A percentile compares a stretch with the other conserved stretches of the same genome.
These are phyloP conservation scores for Hypocryptadius cinnamomeus DNA, from an alignment of 2,113 vertebrate species.

Conservation along the genomic window DNA sequence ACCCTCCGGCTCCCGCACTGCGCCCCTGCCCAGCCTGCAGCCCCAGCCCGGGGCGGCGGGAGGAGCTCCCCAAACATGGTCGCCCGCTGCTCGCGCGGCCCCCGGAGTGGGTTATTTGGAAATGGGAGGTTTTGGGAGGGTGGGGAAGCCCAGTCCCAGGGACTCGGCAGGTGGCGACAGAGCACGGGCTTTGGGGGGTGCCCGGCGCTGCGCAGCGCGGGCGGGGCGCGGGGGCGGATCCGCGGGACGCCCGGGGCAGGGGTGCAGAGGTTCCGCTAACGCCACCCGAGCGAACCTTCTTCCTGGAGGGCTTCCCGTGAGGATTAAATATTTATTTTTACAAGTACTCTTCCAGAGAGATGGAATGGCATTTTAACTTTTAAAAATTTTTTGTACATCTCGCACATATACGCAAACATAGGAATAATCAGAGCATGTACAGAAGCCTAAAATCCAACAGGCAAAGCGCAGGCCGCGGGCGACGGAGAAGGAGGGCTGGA, in stretches of 20 bases:
- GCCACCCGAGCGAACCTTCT: neutral
- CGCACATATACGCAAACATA: accelerated
- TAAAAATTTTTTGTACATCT: too few relatives aligned
- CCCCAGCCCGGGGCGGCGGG: neutral
- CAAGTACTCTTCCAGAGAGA: neutral
- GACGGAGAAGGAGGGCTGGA: neutral
- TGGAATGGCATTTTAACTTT: neutral
- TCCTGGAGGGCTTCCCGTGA: neutral
- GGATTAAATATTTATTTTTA: neutral
- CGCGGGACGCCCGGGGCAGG: neutral
- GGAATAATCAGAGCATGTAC: neutral
- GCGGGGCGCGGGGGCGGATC: neutral
- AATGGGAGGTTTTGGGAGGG: neutral
- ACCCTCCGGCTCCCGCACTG: accelerated
- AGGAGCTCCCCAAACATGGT: neutral
- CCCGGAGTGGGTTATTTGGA: neutral
- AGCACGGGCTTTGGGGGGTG: conserved; percentile 18
- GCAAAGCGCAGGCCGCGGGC: neutral
- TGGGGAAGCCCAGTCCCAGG: neutral
- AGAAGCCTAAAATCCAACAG: neutral
- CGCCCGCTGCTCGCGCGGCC: neutral
- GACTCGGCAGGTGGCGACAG: conserved; percentile 70
- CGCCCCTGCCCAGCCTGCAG: neutral
- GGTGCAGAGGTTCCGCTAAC: neutral
- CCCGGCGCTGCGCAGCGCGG: neutral